These are phyloP conservation scores for Lucifuga dentata DNA, from an alignment of 2,113 vertebrate genomes.

Conservation along the genomic window DNA sequence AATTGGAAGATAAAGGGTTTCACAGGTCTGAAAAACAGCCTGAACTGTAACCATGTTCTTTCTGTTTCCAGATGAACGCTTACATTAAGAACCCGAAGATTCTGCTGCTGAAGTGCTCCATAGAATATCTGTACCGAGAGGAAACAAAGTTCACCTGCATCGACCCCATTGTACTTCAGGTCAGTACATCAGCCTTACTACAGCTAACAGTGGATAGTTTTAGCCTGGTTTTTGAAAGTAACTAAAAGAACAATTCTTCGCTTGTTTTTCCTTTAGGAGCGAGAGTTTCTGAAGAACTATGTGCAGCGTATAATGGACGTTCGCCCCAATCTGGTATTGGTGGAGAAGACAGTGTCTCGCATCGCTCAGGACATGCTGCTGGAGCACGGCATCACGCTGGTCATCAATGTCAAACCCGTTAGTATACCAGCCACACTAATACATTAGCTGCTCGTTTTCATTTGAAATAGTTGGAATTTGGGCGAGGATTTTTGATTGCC, in stretches of 20 bases:
- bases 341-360: constrained; percentile 98
- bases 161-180: constrained; percentile 98
- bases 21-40: neutral
- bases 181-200: constrained; percentile 41
- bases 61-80: constrained; percentile 89
- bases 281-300: constrained; percentile 98
- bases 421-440: constrained; percentile 53
- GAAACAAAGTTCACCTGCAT: constrained; percentile 99
- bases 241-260: too few species aligned
- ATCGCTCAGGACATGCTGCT: constrained; percentile 98
- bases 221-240: too few species aligned
- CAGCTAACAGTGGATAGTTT: too few species aligned
- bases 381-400: constrained; percentile 96
- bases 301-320: constrained; percentile 97
- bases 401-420: constrained; percentile 97
- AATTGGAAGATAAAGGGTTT: too few species aligned
- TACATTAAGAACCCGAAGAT: constrained; percentile 98
- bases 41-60: neutral
- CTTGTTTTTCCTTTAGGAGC: constrained; percentile 83
- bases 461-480: neutral
- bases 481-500: too few species aligned
- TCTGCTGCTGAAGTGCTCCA: constrained; percentile 96
- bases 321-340: constrained; percentile 94
- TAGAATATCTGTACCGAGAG: constrained; percentile 98
- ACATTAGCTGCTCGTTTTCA: neutral